A percentile compares a stretch with the other conserved stretches of the same genome.
phyloP scores from a whole-genome alignment of 2,888 invertebrate genomes.

The Sminthurides aquaticus region DNA sequence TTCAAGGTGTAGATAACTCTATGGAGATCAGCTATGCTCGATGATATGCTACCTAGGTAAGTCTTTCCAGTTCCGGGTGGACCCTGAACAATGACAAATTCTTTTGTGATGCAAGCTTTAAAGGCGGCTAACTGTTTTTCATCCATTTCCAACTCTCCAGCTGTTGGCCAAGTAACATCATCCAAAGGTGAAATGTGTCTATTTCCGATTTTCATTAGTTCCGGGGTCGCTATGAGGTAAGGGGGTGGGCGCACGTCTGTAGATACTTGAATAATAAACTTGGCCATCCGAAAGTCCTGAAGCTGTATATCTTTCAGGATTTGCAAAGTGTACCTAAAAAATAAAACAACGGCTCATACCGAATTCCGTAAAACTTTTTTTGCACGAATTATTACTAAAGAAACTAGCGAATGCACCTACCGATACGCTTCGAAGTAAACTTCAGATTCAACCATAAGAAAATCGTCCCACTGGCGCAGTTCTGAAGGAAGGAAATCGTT shows the following conservation, averaged over 20 bases:
- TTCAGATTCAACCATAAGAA: conserved; percentile 66
- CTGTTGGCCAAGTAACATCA: conserved; percentile 50
- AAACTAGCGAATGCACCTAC: conserved; percentile 51
- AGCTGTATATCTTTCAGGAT: conserved; percentile 54
- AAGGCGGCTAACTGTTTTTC: conserved; percentile 61
- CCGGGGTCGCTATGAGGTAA: conserved; percentile 45
- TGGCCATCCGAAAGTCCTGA: conserved; percentile 59
- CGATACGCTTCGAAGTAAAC: conserved; percentile 76
- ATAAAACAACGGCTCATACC: not conserved
- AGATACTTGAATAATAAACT: conserved; percentile 57
- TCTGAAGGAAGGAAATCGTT: conserved; percentile 28
- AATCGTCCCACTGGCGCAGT: conserved; percentile 45
- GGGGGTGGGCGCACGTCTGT: conserved; percentile 45
- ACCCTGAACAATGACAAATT: conserved; percentile 71
- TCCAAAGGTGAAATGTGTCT: conserved; percentile 23
- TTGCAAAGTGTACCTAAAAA: conserved; percentile 32
- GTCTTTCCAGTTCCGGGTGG: conserved; percentile 55
- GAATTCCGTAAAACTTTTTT: too few species aligned
- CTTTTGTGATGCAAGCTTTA: conserved; percentile 59
- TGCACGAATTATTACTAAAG: conserved; percentile 2
- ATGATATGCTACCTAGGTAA: conserved; percentile 42
- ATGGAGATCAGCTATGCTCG: conserved; percentile 5
- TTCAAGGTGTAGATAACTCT: too few species aligned
- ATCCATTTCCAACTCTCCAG: conserved; percentile 54
- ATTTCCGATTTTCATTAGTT: conserved; percentile 19